phyloP scores from a whole-genome alignment of 2,113 vertebrate species.

The Halichoeres trimaculatus region DNA sequence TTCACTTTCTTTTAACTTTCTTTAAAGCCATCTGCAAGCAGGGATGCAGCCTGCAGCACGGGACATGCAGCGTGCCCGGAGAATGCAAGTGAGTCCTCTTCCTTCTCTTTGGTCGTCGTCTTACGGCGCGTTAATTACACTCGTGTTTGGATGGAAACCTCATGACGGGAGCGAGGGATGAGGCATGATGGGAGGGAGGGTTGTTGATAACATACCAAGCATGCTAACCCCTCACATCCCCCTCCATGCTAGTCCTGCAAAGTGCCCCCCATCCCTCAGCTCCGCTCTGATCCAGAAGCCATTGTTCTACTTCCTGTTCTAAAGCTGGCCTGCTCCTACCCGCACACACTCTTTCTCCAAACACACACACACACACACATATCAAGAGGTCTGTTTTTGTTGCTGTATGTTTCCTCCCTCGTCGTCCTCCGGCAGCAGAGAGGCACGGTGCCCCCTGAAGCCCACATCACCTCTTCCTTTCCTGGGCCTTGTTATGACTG shows the following conservation, averaged over 20 bases:
- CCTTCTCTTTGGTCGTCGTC: neutral
- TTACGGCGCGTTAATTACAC: too few species aligned
- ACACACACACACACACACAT: constrained; percentile 21
- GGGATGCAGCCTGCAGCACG: constrained; percentile 91
- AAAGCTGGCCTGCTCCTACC: constrained; percentile 49
- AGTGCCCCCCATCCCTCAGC: constrained; percentile 28
- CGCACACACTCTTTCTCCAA: constrained; percentile 38
- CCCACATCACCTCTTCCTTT: constrained; percentile 74
- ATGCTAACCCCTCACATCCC: neutral
- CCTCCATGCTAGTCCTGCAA: constrained; percentile 12
- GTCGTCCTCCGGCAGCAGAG: constrained; percentile 9
- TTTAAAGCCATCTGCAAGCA: constrained; percentile 93
- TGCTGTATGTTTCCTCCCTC: constrained; percentile 64
- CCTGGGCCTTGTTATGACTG: constrained; percentile 66
- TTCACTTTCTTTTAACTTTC: constrained; percentile 11
- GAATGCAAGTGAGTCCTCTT: constrained; percentile 91
- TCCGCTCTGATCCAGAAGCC: constrained; percentile 55
- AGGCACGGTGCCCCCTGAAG: constrained; percentile 58
- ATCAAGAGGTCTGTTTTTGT: constrained; percentile 64
- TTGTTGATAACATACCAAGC: constrained; percentile 61
- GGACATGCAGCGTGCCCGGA: constrained; percentile 86
- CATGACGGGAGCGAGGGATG: constrained; percentile 18
- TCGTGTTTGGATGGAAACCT: too few species aligned
- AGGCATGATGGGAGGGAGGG: neutral
- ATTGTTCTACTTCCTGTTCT: constrained; percentile 82